A percentile compares a stretch with the other conserved stretches of the same genome.
These are phyloP conservation scores for Cavia porcellus DNA, from an alignment of 2,113 vertebrate genomes.

Conservation along the genomic window DNA sequence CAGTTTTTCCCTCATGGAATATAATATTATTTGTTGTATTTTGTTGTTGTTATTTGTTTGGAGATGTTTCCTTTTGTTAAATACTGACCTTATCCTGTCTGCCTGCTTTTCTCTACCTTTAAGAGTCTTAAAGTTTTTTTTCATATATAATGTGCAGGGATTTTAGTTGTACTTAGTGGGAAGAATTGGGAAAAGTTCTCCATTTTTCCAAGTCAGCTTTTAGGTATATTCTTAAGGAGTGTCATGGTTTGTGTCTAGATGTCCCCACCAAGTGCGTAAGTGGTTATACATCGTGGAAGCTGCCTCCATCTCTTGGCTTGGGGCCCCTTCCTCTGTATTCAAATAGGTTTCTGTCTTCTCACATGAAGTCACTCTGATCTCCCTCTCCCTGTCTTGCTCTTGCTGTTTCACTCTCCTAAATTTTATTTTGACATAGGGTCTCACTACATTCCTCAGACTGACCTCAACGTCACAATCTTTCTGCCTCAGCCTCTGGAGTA, in stretches of 20 bases:
- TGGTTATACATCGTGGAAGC: not conserved
- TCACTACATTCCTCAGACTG: not conserved
- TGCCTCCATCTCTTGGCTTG: not conserved
- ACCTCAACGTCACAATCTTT: not conserved
- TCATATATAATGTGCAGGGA: not conserved
- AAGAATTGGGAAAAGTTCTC: not conserved
- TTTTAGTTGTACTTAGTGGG: not conserved
- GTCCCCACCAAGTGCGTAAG: not conserved
- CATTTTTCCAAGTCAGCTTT: not conserved
- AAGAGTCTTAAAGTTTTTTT: not conserved
- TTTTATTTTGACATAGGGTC: not conserved
- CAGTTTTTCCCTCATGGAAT: not conserved
- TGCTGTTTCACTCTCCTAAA: not conserved
- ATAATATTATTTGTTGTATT: not conserved
- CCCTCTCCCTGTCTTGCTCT: not conserved
- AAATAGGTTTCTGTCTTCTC: not conserved
- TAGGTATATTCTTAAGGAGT: not conserved
- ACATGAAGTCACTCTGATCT: not conserved
- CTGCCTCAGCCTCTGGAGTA: not conserved
- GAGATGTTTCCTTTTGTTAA: not conserved
- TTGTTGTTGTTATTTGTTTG: not conserved
- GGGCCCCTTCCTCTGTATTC: not conserved
- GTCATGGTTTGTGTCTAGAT: not conserved
- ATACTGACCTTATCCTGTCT: not conserved
- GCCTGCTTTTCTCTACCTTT: not conserved